These are phyloP conservation scores for Tubulanus polymorphus DNA, from an alignment of 2,888 invertebrate genomes.

Conservation along the genomic window DNA sequence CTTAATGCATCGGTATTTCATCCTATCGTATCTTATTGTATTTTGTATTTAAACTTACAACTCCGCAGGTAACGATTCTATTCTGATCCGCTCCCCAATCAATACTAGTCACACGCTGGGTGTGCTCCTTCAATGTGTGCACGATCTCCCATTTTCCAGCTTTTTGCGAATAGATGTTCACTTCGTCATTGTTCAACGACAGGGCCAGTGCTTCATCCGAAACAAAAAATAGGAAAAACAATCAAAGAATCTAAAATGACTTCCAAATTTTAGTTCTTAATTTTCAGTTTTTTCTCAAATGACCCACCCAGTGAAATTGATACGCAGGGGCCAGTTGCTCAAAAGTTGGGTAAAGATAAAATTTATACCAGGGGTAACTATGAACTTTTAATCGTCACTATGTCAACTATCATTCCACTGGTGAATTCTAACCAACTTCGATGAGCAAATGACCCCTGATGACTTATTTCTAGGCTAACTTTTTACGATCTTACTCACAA, in stretches of 20 bases:
- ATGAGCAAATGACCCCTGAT: slow-evolving; percentile 92
- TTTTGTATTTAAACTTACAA: slow-evolving; percentile 60
- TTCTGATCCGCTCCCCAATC: slow-evolving; percentile 99
- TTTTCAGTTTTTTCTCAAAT: neutral
- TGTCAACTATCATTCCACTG: slow-evolving; percentile 53
- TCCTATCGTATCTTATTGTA: too few species aligned
- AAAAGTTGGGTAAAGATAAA: too few species aligned
- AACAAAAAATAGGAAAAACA: slow-evolving; percentile 23
- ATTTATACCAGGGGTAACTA: too few species aligned
- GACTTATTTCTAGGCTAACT: slow-evolving; percentile 65
- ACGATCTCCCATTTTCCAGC: slow-evolving; percentile 79
- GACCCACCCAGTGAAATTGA: neutral
- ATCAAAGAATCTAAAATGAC: too few species aligned
- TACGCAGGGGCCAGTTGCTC: too few species aligned
- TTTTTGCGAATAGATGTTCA: slow-evolving; percentile 81
- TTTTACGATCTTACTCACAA: slow-evolving; percentile 68
- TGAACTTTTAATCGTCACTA: too few species aligned
- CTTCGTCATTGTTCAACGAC: slow-evolving; percentile 93
- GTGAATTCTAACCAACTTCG: slow-evolving; percentile 93
- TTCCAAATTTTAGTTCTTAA: slow-evolving; percentile 5
- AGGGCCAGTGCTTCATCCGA: slow-evolving; percentile 91
- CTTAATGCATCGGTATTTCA: too few species aligned
- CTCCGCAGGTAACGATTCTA: slow-evolving; percentile 95
- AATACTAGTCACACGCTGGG: slow-evolving; percentile 92
- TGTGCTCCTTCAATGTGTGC: slow-evolving; percentile 68